These are phyloP conservation scores for Lacanobia wlatinum DNA, from an alignment of 2,888 invertebrate genomes.

Conservation along the genomic window DNA sequence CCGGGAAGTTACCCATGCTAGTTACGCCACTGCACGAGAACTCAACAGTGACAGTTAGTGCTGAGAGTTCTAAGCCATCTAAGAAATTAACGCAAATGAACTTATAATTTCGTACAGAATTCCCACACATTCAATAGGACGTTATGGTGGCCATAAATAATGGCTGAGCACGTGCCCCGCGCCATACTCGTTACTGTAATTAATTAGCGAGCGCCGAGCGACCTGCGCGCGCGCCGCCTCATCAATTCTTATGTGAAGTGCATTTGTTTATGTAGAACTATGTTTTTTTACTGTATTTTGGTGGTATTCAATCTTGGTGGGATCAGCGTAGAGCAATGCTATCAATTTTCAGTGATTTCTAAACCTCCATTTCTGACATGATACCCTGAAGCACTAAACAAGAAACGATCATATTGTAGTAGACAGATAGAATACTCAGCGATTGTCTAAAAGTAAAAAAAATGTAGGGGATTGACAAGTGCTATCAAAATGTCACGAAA, in stretches of 20 bases:
- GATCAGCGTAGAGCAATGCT: too few species aligned
- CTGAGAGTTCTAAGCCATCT: not conserved
- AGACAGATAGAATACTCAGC: too few species aligned
- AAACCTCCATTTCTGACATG: too few species aligned
- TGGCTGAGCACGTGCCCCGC: conserved; percentile 61
- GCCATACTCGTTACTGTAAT: conserved; percentile 77
- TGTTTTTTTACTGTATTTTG: not conserved
- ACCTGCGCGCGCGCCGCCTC: conserved; percentile 74
- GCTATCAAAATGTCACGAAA: too few species aligned
- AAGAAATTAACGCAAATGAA: conserved; percentile 22
- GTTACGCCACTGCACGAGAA: too few species aligned
- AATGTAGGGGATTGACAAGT: too few species aligned
- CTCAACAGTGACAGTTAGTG: not conserved
- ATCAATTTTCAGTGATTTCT: too few species aligned
- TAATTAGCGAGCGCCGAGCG: conserved; percentile 76
- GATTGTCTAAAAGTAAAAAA: too few species aligned
- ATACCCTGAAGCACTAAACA: too few species aligned
- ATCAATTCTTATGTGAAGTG: conserved; percentile 78
- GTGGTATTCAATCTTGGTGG: not conserved
- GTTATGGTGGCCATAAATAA: conserved; percentile 60
- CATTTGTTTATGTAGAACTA: conserved; percentile 65
- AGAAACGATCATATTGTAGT: too few species aligned
- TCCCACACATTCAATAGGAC: conserved; percentile 53
- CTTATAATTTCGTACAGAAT: conserved; percentile 9
- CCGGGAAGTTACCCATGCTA: too few species aligned